These are phyloP conservation scores for Monarcha castaneiventris DNA, from an alignment of 2,113 vertebrate species.

Conservation along the genomic window DNA sequence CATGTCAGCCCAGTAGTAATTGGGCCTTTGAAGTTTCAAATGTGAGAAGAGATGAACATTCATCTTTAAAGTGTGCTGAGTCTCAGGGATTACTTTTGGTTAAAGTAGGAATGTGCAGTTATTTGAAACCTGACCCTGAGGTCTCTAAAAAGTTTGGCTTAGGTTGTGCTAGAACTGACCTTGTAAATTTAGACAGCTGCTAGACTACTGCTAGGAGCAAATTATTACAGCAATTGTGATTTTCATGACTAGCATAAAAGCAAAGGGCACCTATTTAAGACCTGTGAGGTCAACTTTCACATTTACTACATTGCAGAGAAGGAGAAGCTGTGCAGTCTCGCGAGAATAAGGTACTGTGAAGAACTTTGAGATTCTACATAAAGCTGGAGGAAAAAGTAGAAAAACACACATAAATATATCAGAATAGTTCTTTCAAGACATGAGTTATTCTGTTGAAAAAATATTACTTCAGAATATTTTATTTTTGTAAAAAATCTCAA, in stretches of 20 bases:
- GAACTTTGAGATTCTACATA: neutral
- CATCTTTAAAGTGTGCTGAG: constrained; percentile 69
- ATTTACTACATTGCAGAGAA: constrained; percentile 29
- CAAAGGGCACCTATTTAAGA: constrained; percentile 56
- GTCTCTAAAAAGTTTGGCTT: constrained; percentile 69
- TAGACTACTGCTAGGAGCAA: constrained; percentile 69
- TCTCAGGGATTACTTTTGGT: constrained; percentile 70
- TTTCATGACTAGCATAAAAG: constrained; percentile 61
- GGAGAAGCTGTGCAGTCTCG: neutral
- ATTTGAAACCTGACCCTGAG: constrained; percentile 76
- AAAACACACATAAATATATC: neutral
- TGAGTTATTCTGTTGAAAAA: neutral
- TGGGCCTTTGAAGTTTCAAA: constrained; percentile 74
- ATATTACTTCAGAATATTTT: neutral
- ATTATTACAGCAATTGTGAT: constrained; percentile 64
- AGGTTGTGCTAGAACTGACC: constrained; percentile 69
- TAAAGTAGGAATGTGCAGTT: constrained; percentile 75
- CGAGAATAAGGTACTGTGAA: neutral
- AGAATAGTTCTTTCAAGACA: neutral
- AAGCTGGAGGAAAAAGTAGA: neutral
- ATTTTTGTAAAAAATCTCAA: rapidly evolving
- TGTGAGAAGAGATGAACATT: constrained; percentile 72
- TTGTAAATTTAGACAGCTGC: constrained; percentile 80
- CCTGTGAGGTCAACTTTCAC: constrained; percentile 45
- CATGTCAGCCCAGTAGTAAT: constrained; percentile 59